Base-by-base conservation (phyloP, 2,797 vertebrate species). In the Myripristis murdjan region DNA sequence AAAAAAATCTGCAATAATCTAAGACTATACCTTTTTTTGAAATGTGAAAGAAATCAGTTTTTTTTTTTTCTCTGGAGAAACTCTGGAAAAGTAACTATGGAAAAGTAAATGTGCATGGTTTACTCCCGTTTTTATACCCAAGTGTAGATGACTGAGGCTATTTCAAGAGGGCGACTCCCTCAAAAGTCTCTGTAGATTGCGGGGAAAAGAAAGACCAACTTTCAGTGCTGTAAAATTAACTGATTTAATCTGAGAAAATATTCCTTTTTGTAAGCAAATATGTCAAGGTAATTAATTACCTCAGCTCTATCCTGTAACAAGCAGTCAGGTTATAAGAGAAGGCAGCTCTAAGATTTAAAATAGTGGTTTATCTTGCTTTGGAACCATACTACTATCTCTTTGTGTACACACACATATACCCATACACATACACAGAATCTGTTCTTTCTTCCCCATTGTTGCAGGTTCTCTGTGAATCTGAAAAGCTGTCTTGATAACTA, bases 401-500 rank as follows among this genome's bases (percentile, higher is more conserved):
- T 62, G 31, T 39, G 28, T 44, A 15, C 69, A 28, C 23, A 49
- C 26, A n/a, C 16, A 9, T 49, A 6, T 48, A 24, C 55, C 47
- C 55, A 39, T 60, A 39, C 48, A 64, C 58, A 62, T 55, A 52
- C 0, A 44, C 37, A 55, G 12, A 23, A 22, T 43, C 20, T 12
- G 11, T 8, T 22, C 73, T 67, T 75, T 69, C 43, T 39, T 64
- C 71, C 65, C 16, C 28, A 53, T 75, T 80, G 82, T 85, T 66
- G 22, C 47, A 47, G 65, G 46, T 71, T 82, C 64, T 44, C 65
- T 39, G 56, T 35, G 73, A 80, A 64, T 78, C 70, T 85, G 77
- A 57, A 57, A 66, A 83, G 67, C 85, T 53, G 75, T 47, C 77
- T 82, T 64, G 73, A 87, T 88, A 83, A 82, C 60, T 61, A 75